Percentiles rank a stretch among this genome's conserved stretches.
phyloP scores from a whole-genome alignment of 1,140 invertebrate genomes.

The Drosophila murphyi region DNA sequence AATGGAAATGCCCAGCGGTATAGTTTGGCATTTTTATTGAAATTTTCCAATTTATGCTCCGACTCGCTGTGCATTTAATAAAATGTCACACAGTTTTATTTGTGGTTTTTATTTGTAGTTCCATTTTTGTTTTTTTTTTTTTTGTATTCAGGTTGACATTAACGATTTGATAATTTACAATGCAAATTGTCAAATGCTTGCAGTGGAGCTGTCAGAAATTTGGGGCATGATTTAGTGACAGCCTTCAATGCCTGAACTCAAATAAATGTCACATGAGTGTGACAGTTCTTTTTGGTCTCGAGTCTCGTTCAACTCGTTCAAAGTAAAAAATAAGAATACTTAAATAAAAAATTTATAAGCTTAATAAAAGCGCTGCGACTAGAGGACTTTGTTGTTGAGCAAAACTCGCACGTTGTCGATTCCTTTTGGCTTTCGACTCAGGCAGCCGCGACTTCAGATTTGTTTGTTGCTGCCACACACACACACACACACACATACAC shows the following conservation, averaged over 20 bases:
- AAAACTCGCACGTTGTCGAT: slow-evolving; percentile 57
- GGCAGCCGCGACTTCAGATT: slow-evolving; percentile 25
- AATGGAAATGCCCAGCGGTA: slow-evolving; percentile 14
- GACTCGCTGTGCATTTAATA: slow-evolving; percentile 56
- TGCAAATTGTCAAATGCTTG: slow-evolving; percentile 33
- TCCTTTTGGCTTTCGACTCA: slow-evolving; percentile 42
- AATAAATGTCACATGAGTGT: slow-evolving; percentile 76
- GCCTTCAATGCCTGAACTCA: slow-evolving; percentile 39
- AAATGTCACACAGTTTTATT: slow-evolving; percentile 46
- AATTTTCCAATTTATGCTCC: slow-evolving; percentile 38
- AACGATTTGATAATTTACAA: slow-evolving; percentile 52
- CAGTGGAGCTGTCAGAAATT: slow-evolving; percentile 11
- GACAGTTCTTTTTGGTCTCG: slow-evolving; percentile 44
- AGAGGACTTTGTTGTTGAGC: background rate
- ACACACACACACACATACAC: slow-evolving; percentile 34
- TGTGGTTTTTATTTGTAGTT: slow-evolving; percentile 1
- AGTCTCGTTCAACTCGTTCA: slow-evolving; percentile 58
- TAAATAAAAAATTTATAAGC: slow-evolving; percentile 82
- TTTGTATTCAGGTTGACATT: slow-evolving; percentile 26
- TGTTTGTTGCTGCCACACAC: slow-evolving; percentile 30
- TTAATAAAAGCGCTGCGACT: slow-evolving; percentile 75
- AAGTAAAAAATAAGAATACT: slow-evolving; percentile 77
- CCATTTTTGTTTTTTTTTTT: background rate
- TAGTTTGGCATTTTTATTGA: slow-evolving; percentile 52
- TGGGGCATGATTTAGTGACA: slow-evolving; percentile 32